Evolutionary conservation across 2,113 vertebrate species (phyloP), one percentile per base, ranked within the genome.

Genomic region (Chlorodrepanis virens): DNA sequence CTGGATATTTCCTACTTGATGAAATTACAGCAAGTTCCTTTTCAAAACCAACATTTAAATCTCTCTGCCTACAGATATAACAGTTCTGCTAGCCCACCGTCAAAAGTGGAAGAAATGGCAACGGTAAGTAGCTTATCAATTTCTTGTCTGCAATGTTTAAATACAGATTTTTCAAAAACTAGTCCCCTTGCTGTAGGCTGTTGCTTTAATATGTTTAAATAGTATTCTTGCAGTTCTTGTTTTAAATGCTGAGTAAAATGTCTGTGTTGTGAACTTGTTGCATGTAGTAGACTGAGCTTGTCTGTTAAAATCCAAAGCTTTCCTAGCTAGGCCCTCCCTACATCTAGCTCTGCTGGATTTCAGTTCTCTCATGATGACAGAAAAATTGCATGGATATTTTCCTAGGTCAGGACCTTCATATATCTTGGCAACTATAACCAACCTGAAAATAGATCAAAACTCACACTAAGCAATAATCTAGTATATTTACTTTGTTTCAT

Each of bases 31-130:
- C n/a, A 28, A 3, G 4, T 76, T 79, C 31, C 25, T 92, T 85
- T 93, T 94, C 53, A 93, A 94, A 96, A 44, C 77, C 60, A 90
- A 84, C 28, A 33, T 92, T 93, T 97, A 56, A 88, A 92, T 97
- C 93, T 57, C 96, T 90, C 76, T 96, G 81, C 92, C 56, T 81
- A 81, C 97, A 98, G 98, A 77, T 97, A 70, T 75, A 96, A 96
- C 39, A 75, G 31, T 63, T 94, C 83, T 53, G 50, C 75, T 77
- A 80, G 85, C 44, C 59, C 72, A 12, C 37, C 91, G 78, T 80
- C 85, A 35, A 94, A 95, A 93, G 60, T 54, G 74, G 98, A 93
- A 71, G 94, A 85, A 95, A 94, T 97, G 61, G 76, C 94, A 92
- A 85, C n/a, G 76, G 98, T 98, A 82, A 97, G 98, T 95, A 64